Base-by-base conservation (phyloP, 2,797 vertebrate genomes). In the Sebastiscus albofasciatus region DNA sequence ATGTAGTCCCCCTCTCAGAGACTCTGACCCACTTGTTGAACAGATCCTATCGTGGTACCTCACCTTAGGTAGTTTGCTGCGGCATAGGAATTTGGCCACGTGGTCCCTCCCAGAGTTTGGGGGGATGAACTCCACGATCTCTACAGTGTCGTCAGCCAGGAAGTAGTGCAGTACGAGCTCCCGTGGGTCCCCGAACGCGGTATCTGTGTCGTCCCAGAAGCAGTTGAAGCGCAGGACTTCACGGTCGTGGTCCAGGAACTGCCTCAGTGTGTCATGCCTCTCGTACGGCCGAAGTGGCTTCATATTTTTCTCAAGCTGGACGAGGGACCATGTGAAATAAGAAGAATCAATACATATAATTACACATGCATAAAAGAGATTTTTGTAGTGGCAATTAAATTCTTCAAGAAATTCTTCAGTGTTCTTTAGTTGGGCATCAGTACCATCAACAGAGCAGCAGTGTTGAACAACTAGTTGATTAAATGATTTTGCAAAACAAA, bases 1-100 rank as follows among this genome's bases (percentile, higher is more conserved):
- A 58, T 11, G 24, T 24, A 6, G 18, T 5, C 13, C 31, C 34
- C 18, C 36, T 24, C 52, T 36, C 29, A 11, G 18, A 14, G 4
- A 42, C 14, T n/a, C 18, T 18, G 29, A 62, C 20, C 54, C 12
- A 54, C 33, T 22, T 27, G 42, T 39, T 12, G 2, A 49, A 22
- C 33, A 24, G 12, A 34, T 76, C 2, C 8, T 2, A 6, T 61
- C 2, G 0, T 4, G 34, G 5, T 2, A 27, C 20, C 89, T 94
- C 84, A 99, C 98, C 97, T 98, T 99, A 5, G 97, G 98, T 73
- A 99, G 92, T 75, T 96, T 98, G 89, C 94, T 87, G 79, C 98
- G 96, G 67, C 72, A 91, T 54, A 99, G 95, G 89, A 99, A 98
- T 62, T 95, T 94, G 2, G 96, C 79, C 56, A 83, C 36, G 2